These are phyloP conservation scores for Phenacoccus solenopsis DNA, from an alignment of 1,140 invertebrate species.

Conservation along the genomic window DNA sequence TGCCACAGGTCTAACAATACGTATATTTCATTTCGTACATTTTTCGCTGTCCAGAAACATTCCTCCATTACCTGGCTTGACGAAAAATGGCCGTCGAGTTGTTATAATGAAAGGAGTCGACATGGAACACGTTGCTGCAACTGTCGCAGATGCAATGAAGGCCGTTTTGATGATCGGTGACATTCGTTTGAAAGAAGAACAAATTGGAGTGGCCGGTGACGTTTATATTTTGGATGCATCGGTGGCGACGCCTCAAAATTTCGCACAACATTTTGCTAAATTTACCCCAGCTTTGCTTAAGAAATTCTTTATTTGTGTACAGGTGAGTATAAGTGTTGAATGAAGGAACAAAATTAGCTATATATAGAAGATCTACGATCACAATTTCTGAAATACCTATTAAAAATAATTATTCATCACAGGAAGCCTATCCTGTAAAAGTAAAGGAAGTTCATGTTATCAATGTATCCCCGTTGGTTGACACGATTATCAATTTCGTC, in stretches of 20 bases:
- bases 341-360: too few species aligned
- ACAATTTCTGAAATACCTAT: too few species aligned
- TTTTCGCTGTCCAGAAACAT: constrained; percentile 56
- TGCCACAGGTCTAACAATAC: too few species aligned
- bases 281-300: constrained; percentile 59
- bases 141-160: constrained; percentile 57
- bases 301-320: constrained; percentile 68
- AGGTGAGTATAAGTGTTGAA: constrained; percentile 34
- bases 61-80: constrained; percentile 61
- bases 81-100: constrained; percentile 60
- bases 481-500: constrained; percentile 67
- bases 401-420: constrained; percentile 29
- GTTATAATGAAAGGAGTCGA: constrained; percentile 52
- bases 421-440: constrained; percentile 74
- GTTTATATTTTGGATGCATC: constrained; percentile 64
- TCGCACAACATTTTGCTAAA: constrained; percentile 59
- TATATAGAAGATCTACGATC: too few species aligned
- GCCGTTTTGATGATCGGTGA: constrained; percentile 69
- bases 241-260: constrained; percentile 55
- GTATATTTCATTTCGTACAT: neutral
- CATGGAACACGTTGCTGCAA: constrained; percentile 39
- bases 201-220: constrained; percentile 62
- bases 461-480: constrained; percentile 66
- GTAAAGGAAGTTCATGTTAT: constrained; percentile 72
- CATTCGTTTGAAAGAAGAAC: constrained; percentile 57